phyloP scores from a whole-genome alignment of 2,113 vertebrate species.

The Clarias gariepinus region DNA sequence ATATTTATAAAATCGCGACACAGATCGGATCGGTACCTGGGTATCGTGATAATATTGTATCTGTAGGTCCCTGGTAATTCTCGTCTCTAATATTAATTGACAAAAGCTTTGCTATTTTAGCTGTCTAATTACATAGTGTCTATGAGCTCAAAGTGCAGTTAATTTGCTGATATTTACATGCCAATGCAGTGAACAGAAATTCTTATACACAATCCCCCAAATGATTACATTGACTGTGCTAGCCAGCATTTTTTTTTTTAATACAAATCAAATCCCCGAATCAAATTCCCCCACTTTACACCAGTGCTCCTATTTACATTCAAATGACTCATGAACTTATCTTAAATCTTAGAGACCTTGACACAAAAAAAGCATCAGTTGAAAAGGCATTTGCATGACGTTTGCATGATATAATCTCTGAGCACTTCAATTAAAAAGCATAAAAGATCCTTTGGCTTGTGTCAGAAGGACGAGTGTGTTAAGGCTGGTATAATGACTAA shows the following conservation, averaged over 20 bases:
- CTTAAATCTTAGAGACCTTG: slow-evolving; percentile 32
- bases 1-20: too few species aligned
- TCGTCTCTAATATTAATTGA: too few species aligned
- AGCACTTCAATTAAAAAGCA: slow-evolving; percentile 29
- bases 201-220: neutral
- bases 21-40: too few species aligned
- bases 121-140: neutral
- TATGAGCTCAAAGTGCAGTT: neutral
- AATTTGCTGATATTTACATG: neutral
- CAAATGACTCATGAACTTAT: slow-evolving; percentile 23
- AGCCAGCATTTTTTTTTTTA: neutral
- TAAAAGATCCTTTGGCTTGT: slow-evolving; percentile 4
- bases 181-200: neutral
- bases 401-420: slow-evolving; percentile 33
- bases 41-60: too few species aligned
- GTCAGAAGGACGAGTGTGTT: neutral
- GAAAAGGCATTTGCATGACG: slow-evolving; percentile 18
- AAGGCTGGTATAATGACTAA: neutral
- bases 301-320: slow-evolving; percentile 29
- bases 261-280: neutral
- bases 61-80: too few species aligned
- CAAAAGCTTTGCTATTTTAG: neutral
- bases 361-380: slow-evolving; percentile 32
- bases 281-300: slow-evolving; percentile 30
- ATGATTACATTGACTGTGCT: neutral